phyloP scores from a whole-genome alignment of 2,113 vertebrate genomes.

The Baryphthengus martii region DNA sequence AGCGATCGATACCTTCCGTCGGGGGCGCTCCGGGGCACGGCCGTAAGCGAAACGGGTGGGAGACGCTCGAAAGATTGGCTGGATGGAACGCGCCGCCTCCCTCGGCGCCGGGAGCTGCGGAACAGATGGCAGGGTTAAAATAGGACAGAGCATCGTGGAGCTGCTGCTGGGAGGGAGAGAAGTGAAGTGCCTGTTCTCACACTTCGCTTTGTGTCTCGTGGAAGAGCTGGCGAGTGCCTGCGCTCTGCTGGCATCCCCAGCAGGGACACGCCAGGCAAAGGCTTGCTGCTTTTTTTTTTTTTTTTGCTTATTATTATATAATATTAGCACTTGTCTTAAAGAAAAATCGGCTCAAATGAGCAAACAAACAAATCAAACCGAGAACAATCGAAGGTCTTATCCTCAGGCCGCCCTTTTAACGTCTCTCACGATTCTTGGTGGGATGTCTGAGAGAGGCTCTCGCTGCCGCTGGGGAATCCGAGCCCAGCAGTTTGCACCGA shows the following conservation, averaged over 20 bases:
- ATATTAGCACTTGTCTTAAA: constrained; percentile 38
- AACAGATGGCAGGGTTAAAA: constrained; percentile 67
- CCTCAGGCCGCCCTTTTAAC: neutral
- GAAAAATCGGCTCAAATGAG: constrained; percentile 37
- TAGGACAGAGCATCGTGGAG: neutral
- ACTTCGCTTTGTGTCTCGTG: neutral
- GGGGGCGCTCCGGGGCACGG: neutral
- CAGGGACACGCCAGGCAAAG: neutral
- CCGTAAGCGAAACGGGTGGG: neutral
- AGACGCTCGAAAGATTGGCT: neutral
- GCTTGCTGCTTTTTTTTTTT: neutral
- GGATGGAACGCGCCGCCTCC: neutral
- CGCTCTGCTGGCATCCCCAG: neutral
- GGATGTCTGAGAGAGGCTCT: neutral
- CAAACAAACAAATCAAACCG: neutral
- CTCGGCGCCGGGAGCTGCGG: neutral
- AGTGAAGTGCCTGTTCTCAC: constrained; percentile 40
- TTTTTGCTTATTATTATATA: neutral
- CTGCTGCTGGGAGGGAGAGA: constrained; percentile 29
- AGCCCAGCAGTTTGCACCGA: neutral
- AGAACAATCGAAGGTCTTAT: neutral
- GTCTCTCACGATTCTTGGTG: neutral
- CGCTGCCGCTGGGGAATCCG: neutral
- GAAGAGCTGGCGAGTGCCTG: constrained; percentile 5
- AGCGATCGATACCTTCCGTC: neutral